Conservation (phyloP, 2,113 vertebrate species). For the Turdus rufiventris region DNA sequence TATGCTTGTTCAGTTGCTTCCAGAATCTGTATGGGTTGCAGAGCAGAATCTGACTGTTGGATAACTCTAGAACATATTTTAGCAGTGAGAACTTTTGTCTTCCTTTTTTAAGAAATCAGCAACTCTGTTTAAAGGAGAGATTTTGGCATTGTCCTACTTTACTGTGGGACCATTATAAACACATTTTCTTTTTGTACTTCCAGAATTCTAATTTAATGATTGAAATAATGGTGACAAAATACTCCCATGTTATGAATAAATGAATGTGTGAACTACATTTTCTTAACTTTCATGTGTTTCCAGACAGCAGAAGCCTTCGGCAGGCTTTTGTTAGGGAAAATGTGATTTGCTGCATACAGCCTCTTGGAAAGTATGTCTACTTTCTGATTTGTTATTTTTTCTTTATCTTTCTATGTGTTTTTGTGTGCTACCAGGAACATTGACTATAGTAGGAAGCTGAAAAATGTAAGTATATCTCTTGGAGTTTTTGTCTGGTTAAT, state of each 20-base stretch:
- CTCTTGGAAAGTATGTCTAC: conserved; percentile 47
- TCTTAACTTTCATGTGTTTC: conserved; percentile 22
- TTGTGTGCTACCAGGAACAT: conserved; percentile 71
- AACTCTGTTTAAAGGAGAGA: neutral
- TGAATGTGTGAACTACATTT: conserved; percentile 35
- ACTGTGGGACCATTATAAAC: neutral
- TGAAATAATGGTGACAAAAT: conserved; percentile 41
- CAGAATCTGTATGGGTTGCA: neutral
- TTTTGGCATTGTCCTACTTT: conserved; percentile 7
- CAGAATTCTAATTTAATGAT: conserved; percentile 20
- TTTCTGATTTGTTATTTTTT: conserved; percentile 34
- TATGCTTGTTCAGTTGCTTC: neutral
- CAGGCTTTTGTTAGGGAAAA: conserved; percentile 17
- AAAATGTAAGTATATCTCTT: conserved; percentile 88
- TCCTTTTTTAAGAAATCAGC: neutral
- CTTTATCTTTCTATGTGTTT: neutral
- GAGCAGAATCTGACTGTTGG: neutral
- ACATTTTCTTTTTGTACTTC: neutral
- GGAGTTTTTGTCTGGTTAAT: neutral
- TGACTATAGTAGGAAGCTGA: conserved; percentile 88
- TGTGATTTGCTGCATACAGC: neutral
- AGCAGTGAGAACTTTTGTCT: neutral
- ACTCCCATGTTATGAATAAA: conserved; percentile 32
- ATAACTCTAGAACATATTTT: neutral
- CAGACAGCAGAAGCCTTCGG: conserved; percentile 18